Conservation (phyloP, 2,797 vertebrate species). For the Enteromius treurensis region DNA sequence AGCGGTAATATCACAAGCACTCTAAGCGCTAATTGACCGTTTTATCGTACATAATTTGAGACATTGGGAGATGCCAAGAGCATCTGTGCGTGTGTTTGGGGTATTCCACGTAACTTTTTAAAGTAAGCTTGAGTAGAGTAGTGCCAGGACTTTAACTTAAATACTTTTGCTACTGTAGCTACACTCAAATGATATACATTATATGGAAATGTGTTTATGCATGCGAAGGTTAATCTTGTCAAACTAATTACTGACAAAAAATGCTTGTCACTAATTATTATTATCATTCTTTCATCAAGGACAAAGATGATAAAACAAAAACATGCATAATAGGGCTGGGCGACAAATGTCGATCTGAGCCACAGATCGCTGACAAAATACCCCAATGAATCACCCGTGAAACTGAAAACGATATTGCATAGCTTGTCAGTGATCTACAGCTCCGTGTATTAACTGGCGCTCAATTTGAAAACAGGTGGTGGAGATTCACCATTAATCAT, state of each 20-base stretch:
- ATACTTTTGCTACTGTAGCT: background rate
- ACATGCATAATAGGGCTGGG: background rate
- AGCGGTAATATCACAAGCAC: background rate
- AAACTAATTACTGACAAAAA: background rate
- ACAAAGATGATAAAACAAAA: background rate
- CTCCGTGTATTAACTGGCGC: too few relatives aligned
- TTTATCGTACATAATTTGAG: slow-evolving; percentile 11
- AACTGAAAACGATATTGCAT: too few relatives aligned
- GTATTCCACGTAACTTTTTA: background rate
- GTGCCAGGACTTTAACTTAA: background rate
- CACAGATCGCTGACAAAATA: too few relatives aligned
- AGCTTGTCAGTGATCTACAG: too few relatives aligned
- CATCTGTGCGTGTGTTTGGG: slow-evolving; percentile 3
- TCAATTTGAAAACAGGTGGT: too few relatives aligned
- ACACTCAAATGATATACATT: background rate
- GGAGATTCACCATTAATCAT: too few relatives aligned
- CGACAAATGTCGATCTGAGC: too few relatives aligned
- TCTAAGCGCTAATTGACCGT: background rate
- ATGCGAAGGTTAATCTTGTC: background rate
- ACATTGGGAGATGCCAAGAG: slow-evolving; percentile 6
- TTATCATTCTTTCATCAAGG: background rate
- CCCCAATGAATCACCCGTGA: too few relatives aligned
- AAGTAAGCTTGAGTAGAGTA: slow-evolving; percentile 10
- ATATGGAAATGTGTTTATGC: background rate
- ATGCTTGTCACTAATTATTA: background rate